Evolutionary conservation across 2,797 vertebrate genomes (phyloP), one percentile per base, ranked within the genome.

Genomic region (Phylloscopus collybita): DNA sequence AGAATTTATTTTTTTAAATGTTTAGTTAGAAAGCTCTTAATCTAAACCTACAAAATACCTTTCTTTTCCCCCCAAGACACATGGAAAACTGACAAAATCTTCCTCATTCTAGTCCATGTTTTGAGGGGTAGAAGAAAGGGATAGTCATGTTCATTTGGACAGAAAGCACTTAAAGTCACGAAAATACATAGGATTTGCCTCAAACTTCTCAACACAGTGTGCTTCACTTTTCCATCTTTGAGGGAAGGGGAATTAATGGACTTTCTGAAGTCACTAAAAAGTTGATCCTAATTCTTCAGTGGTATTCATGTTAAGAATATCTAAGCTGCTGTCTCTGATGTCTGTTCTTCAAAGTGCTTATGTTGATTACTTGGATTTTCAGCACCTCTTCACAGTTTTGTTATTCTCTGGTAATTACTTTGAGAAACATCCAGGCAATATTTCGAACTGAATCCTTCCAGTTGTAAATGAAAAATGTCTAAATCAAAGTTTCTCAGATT

Each of bases 391-490:
- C 64, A 85, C 53, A 61, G 19, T 86, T 95, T 80, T 92, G 40
- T 87, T 74, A 78, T 88, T 94, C 29, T 82, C 47, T 92, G 38
- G 44, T 82, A 90, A 88, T 85, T 94, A 82, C 71, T 82, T 87
- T 54, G 67, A 78, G 75, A 90, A 93, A 80, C 50, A 86, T 92
- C 38, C 34, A 82, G 57, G 40, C 71, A 69, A 1, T 76, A 32
- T 67, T 82, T 89, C 53, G 62, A 65, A 70, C 32, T 32, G 78
- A 90, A 47, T 91, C 34, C 50, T 20, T 71, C 45, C 50, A 66
- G 27, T 91, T 90, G 60, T 65, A 62, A 85, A 80, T 92, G 60
- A 87, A 86, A 91, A 87, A 60, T 23, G 5, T 64, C 67, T 82
- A 92, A 78, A 80, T 78, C 1, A 4, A 76, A 85, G 42, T 78